Conservation (phyloP, 2,888 invertebrate genomes). For the Zaprionus obscuricornis region DNA sequence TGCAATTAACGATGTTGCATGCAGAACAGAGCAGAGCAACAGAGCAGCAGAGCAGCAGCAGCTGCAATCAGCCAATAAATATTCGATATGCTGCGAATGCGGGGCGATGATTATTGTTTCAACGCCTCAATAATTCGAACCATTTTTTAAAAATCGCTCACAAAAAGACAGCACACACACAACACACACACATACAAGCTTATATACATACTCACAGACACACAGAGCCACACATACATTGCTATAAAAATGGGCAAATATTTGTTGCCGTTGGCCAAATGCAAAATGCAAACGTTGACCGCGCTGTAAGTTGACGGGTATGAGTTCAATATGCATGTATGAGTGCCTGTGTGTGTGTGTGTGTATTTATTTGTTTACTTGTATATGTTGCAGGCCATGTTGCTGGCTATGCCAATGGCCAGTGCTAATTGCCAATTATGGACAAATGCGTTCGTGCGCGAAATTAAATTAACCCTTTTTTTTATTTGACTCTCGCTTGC, state of each 20-base stretch:
- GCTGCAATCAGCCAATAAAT: constrained; percentile 66
- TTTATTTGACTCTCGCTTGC: constrained; percentile 52
- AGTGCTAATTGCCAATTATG: constrained; percentile 82
- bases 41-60: too few relatives aligned
- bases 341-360: not conserved
- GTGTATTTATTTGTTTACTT: constrained; percentile 9
- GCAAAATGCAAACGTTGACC: constrained; percentile 64
- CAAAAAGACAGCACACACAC: constrained; percentile 41
- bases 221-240: constrained; percentile 11
- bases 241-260: constrained; percentile 56
- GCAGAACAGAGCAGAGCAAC: not conserved
- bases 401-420: constrained; percentile 65
- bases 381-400: constrained; percentile 33
- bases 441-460: constrained; percentile 80
- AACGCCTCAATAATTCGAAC: constrained; percentile 71
- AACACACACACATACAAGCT: constrained; percentile 3
- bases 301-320: constrained; percentile 36
- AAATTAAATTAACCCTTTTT: constrained; percentile 81
- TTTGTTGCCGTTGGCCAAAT: constrained; percentile 67
- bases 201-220: constrained; percentile 26
- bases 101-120: constrained; percentile 70
- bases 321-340: constrained; percentile 9
- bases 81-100: constrained; percentile 44
- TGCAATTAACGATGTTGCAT: constrained; percentile 58
- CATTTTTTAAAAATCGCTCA: constrained; percentile 55